phyloP scores from a whole-genome alignment of 2,113 vertebrate species.

The Peromyscus leucopus region DNA sequence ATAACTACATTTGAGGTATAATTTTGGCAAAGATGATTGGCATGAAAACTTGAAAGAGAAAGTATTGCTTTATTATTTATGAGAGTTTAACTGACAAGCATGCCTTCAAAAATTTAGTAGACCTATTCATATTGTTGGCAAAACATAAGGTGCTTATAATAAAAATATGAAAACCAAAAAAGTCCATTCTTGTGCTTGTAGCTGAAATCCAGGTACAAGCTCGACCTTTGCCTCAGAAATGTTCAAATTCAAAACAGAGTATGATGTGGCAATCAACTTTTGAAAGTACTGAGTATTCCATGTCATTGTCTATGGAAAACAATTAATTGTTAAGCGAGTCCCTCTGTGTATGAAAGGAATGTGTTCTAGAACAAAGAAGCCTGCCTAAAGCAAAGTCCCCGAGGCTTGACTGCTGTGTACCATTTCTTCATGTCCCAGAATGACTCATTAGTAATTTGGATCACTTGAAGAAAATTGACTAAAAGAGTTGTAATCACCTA shows the following conservation, averaged over 20 bases:
- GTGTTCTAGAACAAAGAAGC: background rate
- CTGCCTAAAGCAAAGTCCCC: background rate
- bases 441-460: background rate
- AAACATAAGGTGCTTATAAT: background rate
- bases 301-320: background rate
- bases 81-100: background rate
- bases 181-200: background rate
- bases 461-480: background rate
- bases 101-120: background rate
- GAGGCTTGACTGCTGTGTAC: background rate
- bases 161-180: background rate
- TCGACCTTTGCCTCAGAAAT: background rate
- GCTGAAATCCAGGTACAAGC: background rate
- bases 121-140: background rate
- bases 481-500: background rate
- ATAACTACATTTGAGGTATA: background rate
- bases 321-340: background rate
- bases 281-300: background rate
- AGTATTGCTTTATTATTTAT: background rate
- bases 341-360: background rate
- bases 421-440: background rate
- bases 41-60: background rate
- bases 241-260: background rate
- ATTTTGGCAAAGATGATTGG: background rate
- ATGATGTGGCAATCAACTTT: background rate